Conservation (phyloP, 2,113 vertebrate species). For the Melanotaenia duboulayi region DNA sequence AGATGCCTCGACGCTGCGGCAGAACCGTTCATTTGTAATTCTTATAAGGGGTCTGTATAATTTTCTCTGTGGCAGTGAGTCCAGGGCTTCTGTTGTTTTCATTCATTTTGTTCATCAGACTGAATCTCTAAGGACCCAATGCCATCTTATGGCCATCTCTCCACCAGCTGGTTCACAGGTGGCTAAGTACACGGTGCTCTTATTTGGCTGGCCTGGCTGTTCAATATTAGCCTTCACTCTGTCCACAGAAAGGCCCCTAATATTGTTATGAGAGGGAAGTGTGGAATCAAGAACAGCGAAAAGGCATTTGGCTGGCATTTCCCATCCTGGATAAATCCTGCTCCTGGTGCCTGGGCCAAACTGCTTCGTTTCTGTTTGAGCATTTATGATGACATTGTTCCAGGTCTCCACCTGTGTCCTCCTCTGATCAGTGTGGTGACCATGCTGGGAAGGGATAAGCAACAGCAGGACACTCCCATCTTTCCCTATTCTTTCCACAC, state of each 20-base stretch:
- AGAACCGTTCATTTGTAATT: conserved; percentile 54
- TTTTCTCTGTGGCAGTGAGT: conserved; percentile 54
- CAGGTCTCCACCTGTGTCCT: conserved; percentile 81
- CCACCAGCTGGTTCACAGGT: conserved; percentile 76
- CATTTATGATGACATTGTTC: conserved; percentile 76
- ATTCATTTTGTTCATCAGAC: conserved; percentile 63
- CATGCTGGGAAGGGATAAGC: conserved; percentile 77
- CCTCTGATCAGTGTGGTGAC: conserved; percentile 63
- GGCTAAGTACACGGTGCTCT: conserved; percentile 67
- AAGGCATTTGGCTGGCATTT: conserved; percentile 80
- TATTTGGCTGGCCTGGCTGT: conserved; percentile 68
- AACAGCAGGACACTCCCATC: conserved; percentile 70
- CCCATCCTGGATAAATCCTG: conserved; percentile 67
- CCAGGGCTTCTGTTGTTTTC: conserved; percentile 61
- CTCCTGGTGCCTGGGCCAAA: conserved; percentile 65
- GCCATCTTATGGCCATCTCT: conserved; percentile 57
- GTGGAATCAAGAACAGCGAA: conserved; percentile 60
- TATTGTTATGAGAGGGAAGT: conserved; percentile 67
- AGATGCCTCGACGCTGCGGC: conserved; percentile 34
- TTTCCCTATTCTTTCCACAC: conserved; percentile 65
- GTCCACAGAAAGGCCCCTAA: conserved; percentile 43
- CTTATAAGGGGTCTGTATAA: conserved; percentile 38
- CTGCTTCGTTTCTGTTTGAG: conserved; percentile 73
- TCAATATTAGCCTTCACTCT: conserved; percentile 73
- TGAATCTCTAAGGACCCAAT: conserved; percentile 51